Base-by-base conservation (phyloP, 1,140 invertebrate species). In the Coboldia fuscipes region DNA sequence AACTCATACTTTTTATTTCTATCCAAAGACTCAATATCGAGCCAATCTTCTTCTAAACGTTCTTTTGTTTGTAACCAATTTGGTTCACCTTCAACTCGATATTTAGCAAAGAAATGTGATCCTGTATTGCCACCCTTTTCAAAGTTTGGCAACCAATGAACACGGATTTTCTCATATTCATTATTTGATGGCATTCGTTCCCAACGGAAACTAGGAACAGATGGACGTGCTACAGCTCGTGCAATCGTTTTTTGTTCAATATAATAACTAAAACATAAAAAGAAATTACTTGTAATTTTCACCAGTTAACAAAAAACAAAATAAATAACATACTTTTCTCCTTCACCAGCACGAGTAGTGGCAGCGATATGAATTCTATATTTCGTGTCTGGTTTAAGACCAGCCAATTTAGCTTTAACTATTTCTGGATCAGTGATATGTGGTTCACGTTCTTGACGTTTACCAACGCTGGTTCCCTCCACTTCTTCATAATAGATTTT, bases 41-140 rank as follows among this genome's bases (percentile, higher is more conserved):
- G 69, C 37, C 60, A 75, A 41, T 89, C 78, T 36, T 74, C 70
- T 33, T 75, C 66, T 30, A 72, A 66, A 44, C 85, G 72, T 3
- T 68, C 62, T 10, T 66, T 54, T 4, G 73, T 71, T 30, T 59
- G 45, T 27, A 57, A 33, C 47, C 62, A 76, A 29, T 66, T 63
- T 1, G 74, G 66, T 48, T 83, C 77, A 13, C 78, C 80, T 48
- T 72, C 72, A 7, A 71, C 38, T 36, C 54, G 73, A 55, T 84
- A 90, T 57, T 88, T 81, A 2, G 82, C 86, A 45, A 74, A 89
- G 56, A 94, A 94, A 48, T 88, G 80, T 12, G 77, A 77, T 1
- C 70, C 70, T 5, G 45, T 54, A 50, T 40, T 77, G 75, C 4
- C 83, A 72, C 42, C 75, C 68, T 13, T 75, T 30, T 72, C 70